These are phyloP conservation scores for Akabosia matsudoensis DNA, from an alignment of 1,140 invertebrate genomes.

Conservation along the genomic window DNA sequence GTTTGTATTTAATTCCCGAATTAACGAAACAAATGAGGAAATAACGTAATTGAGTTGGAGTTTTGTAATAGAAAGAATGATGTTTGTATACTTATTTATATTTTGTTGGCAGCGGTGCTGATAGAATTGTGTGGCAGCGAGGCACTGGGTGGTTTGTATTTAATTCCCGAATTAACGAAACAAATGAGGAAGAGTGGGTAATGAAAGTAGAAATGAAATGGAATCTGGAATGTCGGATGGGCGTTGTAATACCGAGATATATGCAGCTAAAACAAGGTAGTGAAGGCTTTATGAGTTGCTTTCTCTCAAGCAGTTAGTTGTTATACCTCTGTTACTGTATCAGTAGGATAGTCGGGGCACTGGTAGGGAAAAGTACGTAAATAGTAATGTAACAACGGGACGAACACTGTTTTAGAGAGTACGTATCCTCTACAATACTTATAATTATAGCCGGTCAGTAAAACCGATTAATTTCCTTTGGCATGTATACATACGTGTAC, in stretches of 20 bases:
- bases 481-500: neutral
- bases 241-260: neutral
- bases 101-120: too few relatives aligned
- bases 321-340: too few relatives aligned
- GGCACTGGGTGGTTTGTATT: neutral
- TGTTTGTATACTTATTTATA: too few relatives aligned
- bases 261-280: neutral
- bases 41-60: too few relatives aligned
- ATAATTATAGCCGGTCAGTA: neutral
- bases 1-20: conserved; percentile 12
- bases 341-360: too few relatives aligned
- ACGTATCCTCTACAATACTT: neutral
- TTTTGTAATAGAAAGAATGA: too few relatives aligned
- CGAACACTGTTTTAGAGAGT: neutral
- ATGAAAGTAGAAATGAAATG: conserved; percentile 8
- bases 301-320: neutral
- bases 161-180: conserved; percentile 21
- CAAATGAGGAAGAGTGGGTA: neutral
- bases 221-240: conserved; percentile 5
- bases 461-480: neutral
- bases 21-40: conserved; percentile 6
- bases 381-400: neutral
- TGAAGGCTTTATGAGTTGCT: neutral
- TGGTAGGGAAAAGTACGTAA: neutral
- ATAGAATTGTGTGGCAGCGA: too few relatives aligned